Evolutionary conservation across 2,113 vertebrate genomes (phyloP), one percentile per base, ranked within the genome.

Genomic region (Cryptomyrus ogoouensis): DNA sequence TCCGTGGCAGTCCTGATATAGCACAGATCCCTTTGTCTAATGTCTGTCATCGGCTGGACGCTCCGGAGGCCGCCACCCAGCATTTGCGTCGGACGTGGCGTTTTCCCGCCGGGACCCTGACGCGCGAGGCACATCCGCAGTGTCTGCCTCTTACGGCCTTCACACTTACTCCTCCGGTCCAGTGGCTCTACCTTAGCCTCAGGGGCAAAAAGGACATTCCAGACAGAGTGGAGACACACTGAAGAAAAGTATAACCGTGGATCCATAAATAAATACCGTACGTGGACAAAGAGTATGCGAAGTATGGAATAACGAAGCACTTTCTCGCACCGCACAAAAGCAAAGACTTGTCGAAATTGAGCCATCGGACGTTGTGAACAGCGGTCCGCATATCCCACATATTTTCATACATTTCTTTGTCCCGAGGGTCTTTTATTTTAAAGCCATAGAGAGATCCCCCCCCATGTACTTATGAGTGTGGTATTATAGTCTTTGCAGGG

Each of bases 21-120:
- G 66, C 93, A 91, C 87, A 92, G 35, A 35, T 91, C 83, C 24
- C 56, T 90, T 91, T 90, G 90, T 62, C 91, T 94, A 58, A 3
- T 92, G 92, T 94, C 95, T 95, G 94, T 95, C 93, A 94, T 94
- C 91, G 90, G 3, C 91, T 91, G 91, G 49, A 39, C 35, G 91
- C 91, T 93, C 93, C 94, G 93, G 94, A 92, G 94, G 13, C 50
- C 17, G 1, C 19, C 19, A 1, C 27, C 70, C 12, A 35, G 88
- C 92, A 93, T 94, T 88, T 92, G 91, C 89, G 49, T 91, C 90
- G 91, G 88, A 89, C 90, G 91, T 88, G 80, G 85, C 49, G 80
- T 47, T 56, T 89, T 24, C 21, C 74, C 89, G 3, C 88, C 62
- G 31, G 53, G 62, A 52, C 87, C 91, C 83, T 3, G n/a, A 87